These are phyloP conservation scores for Callocephalon fimbriatum DNA, from an alignment of 2,113 vertebrate species.

Conservation along the genomic window DNA sequence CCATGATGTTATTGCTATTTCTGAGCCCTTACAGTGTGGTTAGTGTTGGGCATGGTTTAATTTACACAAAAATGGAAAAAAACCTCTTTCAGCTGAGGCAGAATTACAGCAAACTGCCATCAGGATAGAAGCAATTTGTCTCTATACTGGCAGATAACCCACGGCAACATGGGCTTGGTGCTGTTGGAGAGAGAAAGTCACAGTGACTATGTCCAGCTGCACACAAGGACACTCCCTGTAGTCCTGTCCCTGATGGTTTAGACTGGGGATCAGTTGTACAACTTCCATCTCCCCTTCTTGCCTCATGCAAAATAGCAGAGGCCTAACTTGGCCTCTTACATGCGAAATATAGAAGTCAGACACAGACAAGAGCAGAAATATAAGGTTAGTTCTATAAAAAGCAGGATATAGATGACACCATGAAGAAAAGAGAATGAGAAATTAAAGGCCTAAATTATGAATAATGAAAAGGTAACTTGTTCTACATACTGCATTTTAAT, in stretches of 20 bases:
- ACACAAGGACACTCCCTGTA: background rate
- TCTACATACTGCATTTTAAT: background rate
- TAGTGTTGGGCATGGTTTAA: background rate
- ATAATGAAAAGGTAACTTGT: background rate
- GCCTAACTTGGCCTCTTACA: background rate
- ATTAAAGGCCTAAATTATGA: background rate
- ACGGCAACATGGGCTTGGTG: accelerated
- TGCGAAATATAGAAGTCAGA: background rate
- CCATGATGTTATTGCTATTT: background rate
- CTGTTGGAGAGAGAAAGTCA: background rate
- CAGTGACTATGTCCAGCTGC: background rate
- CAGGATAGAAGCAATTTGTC: background rate
- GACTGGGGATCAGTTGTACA: background rate
- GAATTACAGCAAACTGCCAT: background rate
- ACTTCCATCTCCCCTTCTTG: background rate
- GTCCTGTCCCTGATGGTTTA: background rate
- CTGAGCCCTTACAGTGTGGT: background rate
- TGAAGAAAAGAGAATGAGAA: background rate
- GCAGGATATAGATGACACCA: background rate
- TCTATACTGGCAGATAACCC: background rate
- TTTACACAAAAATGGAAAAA: background rate
- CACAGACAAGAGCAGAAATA: background rate
- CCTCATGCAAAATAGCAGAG: background rate
- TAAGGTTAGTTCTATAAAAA: background rate
- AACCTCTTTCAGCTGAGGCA: background rate